phyloP scores from a whole-genome alignment of 2,113 vertebrate genomes.

The Hystrix brachyura region DNA sequence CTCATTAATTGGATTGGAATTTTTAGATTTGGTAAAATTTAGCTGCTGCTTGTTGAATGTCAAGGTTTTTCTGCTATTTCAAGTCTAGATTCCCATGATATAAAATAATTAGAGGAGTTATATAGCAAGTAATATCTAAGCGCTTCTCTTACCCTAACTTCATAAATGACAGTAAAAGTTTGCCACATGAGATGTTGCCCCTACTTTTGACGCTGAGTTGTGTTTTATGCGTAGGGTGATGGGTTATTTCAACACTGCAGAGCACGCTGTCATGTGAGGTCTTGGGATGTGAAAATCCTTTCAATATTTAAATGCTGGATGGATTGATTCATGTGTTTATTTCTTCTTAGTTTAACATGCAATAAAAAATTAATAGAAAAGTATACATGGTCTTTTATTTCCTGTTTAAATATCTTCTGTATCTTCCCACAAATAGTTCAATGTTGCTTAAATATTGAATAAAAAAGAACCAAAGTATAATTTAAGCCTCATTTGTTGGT shows the following conservation, averaged over 20 bases:
- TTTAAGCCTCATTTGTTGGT: slow-evolving; percentile 7
- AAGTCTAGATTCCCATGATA: neutral
- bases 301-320: neutral
- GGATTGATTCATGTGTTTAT: neutral
- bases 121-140: neutral
- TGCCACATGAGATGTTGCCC: neutral
- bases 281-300: neutral
- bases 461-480: slow-evolving; percentile 19
- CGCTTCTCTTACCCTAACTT: neutral
- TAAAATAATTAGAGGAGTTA: neutral
- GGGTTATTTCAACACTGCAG: neutral
- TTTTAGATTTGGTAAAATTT: neutral
- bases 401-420: neutral
- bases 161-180: neutral
- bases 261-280: neutral
- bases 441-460: slow-evolving; percentile 10
- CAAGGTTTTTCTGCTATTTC: neutral
- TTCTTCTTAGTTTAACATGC: slow-evolving; percentile 13
- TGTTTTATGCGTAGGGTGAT: neutral
- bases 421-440: neutral
- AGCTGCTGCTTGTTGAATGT: neutral
- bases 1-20: neutral
- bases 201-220: neutral
- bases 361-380: neutral
- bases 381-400: neutral